Base-by-base conservation (phyloP, 1,140 invertebrate species). In the Drosophila melanica region DNA sequence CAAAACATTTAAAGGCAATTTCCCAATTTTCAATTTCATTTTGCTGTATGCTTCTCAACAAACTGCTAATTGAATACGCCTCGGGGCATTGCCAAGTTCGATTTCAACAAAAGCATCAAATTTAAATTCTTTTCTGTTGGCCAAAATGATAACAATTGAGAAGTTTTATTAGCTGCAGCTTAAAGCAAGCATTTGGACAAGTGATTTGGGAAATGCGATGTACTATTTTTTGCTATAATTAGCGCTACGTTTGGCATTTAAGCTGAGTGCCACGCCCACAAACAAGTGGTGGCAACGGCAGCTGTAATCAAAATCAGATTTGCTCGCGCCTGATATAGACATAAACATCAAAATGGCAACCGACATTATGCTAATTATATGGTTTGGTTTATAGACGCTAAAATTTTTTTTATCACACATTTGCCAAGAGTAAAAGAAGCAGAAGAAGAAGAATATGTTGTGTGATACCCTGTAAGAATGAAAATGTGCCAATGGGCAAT, bases 351-450 rank as follows among this genome's bases (percentile, higher is more conserved):
- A 47, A 51, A 63, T 42, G 27, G 12, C 62, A 57, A 16, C 35
- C 9, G 14, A 45, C 42, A 86, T 86, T 86, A 86, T 78, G 81
- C 78, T 86, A 86, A 86, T 86, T 85, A 68, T 78, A 78, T 85
- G 80, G 66, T 77, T 35, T 45, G 63, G 45, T 58, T 72, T 67
- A 67, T 73, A 42, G 47, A 42, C 41, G 48, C 16, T 53, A 54
- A 51, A 54, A 11, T 8, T 41, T 8, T 58, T 67, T 70, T 62
- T 73, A 60, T 48, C 47, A 48, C 64, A 33, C 55, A 68, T 55
- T n/a, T 2, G 33, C 11, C 51, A 9, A 39, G 16, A 9, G 4
- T 41, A n/a, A 41, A 16, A 20, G 30, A 16, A 12, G 3, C 14
- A 53, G 10, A 51, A 8, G 18, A 37, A 7, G 0, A 50, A 33